These are phyloP conservation scores for Athene cunicularia DNA, from an alignment of 2,113 vertebrate species.

Conservation along the genomic window DNA sequence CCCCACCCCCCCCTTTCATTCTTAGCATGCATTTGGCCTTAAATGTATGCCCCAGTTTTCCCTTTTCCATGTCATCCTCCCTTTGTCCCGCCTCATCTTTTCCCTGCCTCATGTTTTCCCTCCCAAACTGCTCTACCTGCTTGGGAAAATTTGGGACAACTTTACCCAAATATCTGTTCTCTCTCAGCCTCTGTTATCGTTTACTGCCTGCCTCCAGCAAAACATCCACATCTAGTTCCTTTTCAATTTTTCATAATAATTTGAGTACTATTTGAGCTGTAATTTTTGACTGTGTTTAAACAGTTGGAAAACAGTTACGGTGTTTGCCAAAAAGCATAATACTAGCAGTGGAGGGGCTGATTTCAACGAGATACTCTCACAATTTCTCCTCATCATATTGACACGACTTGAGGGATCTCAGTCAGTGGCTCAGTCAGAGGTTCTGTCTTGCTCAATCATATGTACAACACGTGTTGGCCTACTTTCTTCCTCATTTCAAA, in stretches of 20 bases:
- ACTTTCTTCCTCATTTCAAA: background rate
- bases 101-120: background rate
- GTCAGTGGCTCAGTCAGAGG: background rate
- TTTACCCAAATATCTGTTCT: background rate
- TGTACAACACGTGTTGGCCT: background rate
- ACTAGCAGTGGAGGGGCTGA: background rate
- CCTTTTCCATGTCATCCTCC: background rate
- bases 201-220: background rate
- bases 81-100: background rate
- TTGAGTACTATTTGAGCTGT: background rate
- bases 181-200: background rate
- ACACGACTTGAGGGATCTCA: background rate
- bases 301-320: background rate
- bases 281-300: background rate
- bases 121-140: background rate
- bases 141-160: background rate
- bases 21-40: background rate
- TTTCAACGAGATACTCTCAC: background rate
- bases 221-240: background rate
- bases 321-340: background rate
- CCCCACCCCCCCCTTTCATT: background rate
- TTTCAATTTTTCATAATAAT: background rate
- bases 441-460: background rate
- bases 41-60: background rate
- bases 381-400: background rate